phyloP scores from a whole-genome alignment of 2,113 vertebrate genomes.

The Sakesphorus luctuosus region DNA sequence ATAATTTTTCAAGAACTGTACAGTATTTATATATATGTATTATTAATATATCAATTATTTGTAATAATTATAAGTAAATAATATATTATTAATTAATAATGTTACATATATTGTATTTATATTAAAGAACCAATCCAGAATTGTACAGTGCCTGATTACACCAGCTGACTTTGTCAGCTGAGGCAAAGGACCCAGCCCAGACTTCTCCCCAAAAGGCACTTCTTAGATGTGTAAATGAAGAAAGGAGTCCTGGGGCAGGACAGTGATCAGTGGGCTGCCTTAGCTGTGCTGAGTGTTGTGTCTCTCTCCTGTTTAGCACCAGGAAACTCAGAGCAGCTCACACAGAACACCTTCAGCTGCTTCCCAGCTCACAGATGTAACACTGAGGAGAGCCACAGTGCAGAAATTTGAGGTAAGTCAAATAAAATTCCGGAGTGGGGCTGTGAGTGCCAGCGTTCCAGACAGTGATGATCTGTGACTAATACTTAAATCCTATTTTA shows the following conservation, averaged over 20 bases:
- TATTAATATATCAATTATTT: background rate
- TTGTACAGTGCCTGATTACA: background rate
- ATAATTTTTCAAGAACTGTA: background rate
- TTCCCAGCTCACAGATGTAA: slow-evolving; percentile 33
- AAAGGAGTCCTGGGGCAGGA: background rate
- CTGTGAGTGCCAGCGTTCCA: background rate
- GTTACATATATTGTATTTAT: background rate
- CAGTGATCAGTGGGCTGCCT: background rate
- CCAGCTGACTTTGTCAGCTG: background rate
- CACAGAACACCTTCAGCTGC: slow-evolving; percentile 9
- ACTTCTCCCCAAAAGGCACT: background rate
- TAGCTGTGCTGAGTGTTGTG: background rate
- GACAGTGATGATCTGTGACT: background rate
- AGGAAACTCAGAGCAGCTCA: background rate
- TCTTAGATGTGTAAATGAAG: background rate
- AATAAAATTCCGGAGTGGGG: background rate
- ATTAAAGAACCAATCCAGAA: background rate
- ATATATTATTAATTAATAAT: too few relatives aligned
- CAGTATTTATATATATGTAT: background rate
- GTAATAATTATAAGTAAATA: background rate
- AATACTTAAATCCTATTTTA: background rate
- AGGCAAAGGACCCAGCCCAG: background rate
- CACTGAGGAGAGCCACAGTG: background rate
- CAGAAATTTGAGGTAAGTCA: slow-evolving; percentile 36
- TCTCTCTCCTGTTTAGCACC: slow-evolving; percentile 20